phyloP scores from a whole-genome alignment of 2,888 invertebrate genomes.

The Yponomeuta malinellus region DNA sequence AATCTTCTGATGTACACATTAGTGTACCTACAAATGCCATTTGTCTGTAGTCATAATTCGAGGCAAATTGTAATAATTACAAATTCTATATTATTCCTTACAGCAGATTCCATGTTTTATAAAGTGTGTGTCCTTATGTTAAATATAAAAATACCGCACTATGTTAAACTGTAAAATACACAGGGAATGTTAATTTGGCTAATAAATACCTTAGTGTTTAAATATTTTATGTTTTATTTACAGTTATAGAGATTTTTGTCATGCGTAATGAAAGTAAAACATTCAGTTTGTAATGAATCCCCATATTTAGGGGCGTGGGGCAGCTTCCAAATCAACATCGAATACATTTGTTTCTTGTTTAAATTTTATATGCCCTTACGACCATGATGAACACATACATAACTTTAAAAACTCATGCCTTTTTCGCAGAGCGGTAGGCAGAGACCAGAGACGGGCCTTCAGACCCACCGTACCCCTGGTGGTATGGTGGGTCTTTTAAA shows the following conservation, averaged over 20 bases:
- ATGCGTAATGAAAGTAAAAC: not conserved
- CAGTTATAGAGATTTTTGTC: not conserved
- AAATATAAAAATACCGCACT: not conserved
- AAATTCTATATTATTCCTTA: not conserved
- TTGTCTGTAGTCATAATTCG: not conserved
- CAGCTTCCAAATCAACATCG: too few species aligned
- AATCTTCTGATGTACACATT: too few species aligned
- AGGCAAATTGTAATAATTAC: not conserved
- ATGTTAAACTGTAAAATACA: not conserved
- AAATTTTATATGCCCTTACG: too few species aligned
- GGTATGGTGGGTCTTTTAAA: too few species aligned
- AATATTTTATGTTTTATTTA: not conserved
- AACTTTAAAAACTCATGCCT: too few species aligned
- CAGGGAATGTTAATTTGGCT: not conserved
- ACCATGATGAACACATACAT: too few species aligned
- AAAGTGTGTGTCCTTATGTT: not conserved
- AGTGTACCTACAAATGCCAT: not conserved
- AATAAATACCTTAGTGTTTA: not conserved
- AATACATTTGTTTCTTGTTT: too few species aligned
- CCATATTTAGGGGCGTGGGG: too few species aligned
- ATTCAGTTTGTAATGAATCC: not conserved
- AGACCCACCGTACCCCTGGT: too few species aligned
- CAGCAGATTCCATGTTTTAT: not conserved
- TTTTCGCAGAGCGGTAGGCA: too few species aligned
- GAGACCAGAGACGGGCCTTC: too few species aligned